Evolutionary conservation across 2,888 invertebrate species (phyloP).

Genomic region (Scaptomyza polygonia): DNA sequence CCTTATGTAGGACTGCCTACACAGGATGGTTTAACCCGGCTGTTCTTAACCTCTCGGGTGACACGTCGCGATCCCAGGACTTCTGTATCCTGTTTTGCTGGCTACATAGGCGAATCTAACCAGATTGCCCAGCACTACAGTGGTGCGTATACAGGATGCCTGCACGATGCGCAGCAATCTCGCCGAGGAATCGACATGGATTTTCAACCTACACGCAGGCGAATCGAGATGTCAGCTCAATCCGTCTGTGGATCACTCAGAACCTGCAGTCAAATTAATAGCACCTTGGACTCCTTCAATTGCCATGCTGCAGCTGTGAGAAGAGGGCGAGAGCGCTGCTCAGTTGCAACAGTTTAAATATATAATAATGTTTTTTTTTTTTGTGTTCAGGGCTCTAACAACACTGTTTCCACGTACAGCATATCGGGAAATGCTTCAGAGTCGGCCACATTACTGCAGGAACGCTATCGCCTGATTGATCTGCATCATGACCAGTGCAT

Average conservation of each 20-base stretch:
- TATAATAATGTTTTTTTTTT: neutral
- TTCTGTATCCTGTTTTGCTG: constrained; percentile 72
- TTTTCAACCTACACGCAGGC: constrained; percentile 53
- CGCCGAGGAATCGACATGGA: constrained; percentile 67
- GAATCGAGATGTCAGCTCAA: constrained; percentile 53
- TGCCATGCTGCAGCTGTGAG: constrained; percentile 77
- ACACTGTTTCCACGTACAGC: constrained; percentile 70
- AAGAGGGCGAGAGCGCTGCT: constrained; percentile 8
- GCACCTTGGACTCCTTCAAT: constrained; percentile 67
- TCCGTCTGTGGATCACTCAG: constrained; percentile 59
- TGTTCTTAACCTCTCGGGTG: constrained; percentile 71
- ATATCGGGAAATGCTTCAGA: constrained; percentile 81
- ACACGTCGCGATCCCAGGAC: constrained; percentile 65
- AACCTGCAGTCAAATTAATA: constrained; percentile 52
- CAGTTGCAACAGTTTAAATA: neutral
- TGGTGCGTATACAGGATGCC: constrained; percentile 57
- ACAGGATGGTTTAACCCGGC: constrained; percentile 67
- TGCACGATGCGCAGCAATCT: constrained; percentile 42
- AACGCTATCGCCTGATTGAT: constrained; percentile 74
- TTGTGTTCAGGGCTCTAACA: constrained; percentile 71
- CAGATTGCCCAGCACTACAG: constrained; percentile 67
- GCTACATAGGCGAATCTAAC: constrained; percentile 75
- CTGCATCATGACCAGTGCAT: constrained; percentile 73
- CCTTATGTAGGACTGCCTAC: constrained; percentile 68
- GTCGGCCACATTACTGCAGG: constrained; percentile 64